Base-by-base conservation (phyloP, 2,888 invertebrate species). In the Apantesis nais region DNA sequence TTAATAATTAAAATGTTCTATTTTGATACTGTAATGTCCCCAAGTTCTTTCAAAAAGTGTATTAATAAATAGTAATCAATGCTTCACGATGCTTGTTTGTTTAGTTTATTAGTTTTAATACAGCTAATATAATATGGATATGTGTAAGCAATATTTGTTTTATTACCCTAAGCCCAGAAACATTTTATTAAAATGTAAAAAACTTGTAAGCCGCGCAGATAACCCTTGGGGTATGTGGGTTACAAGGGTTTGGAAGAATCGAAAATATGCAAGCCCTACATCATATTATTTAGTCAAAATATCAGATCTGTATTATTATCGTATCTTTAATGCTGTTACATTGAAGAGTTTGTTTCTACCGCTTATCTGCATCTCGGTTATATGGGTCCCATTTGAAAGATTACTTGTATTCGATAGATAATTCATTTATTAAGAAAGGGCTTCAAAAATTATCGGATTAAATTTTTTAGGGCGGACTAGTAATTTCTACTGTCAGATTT, bases 91-190 rank as follows among this genome's bases (percentile, higher is more conserved):
- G 90, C 88, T 89, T 89, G 80, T 82, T 76, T 84, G 72, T 86
- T 88, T 87, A 84, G 79, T 88, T 87, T 78, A 76, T 86, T 87
- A 86, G 72, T 75, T 70, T 55, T 81, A 77, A 84, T 82, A 85
- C 88, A 86, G 87, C 87, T 85, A 90, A 90, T 89, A 88, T 58
- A 58, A 58, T 88, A 84, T 84, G 79, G 78, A 83, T 89, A 89
- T 88, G 83, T 90, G 86, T 90, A 91, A 91, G 90, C 83, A 83
- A 84, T 39, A 5, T 69, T 74, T 72, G 71, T 78, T 81, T 82
- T 75, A 76, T 74, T 78, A 29, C 62, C 25, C 1, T 61, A 25
- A 62, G 48, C 25, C 37, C 39, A 4, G 9, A 41, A 25, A 61
- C 25, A 29, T 63, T 41, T 41, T 29, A 29, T 58, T 16, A 7